Base-by-base conservation (phyloP, 1,140 invertebrate species). In the Olivierus martensii region DNA sequence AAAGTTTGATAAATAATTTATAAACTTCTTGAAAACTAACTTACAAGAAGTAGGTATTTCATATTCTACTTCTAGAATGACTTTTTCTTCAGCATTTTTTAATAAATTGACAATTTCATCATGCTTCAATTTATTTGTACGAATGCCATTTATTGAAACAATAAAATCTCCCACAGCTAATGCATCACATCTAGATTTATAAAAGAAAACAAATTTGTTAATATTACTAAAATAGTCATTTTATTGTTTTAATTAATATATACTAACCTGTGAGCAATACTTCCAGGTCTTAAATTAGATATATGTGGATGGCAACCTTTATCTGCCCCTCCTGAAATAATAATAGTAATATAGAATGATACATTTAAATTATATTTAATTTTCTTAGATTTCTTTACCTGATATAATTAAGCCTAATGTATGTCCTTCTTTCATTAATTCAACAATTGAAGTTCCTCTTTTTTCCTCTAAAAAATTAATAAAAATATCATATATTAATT, bases 21-120 rank as follows among this genome's bases (percentile, higher is more conserved):
- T 9, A 28, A 6, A 28, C 4, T 9, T 28, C 28, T n/a, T 17
- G 41, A 43, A 22, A 22, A 22, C 14, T 7, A 15, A 35, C 75
- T 77, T 71, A 84, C 83, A 76, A 66, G 79, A 79, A 63, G 84
- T 83, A 62, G 84, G 85, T 61, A 87, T 73, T 55, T 82, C 81
- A 65, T 87, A 89, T 63, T 87, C 83, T 49, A 89, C 77, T 71
- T 87, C 84, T 35, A 89, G 71, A 2, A 79, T 73, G 10, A 87
- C 80, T 42, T 77, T 75, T 48, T 78, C 78, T 45, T 79, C 77
- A 7, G 82, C 79, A 68, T 82, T 83, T 62, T 83, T 81, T 37
- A 89, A 68, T 38, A 88, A 67, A 53, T 77, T 79, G 45, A 84
- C 74, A 2, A 88, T 81, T 65, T 88, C 82, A 52, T 84, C 79